Evolutionary conservation across 2,113 vertebrate genomes (phyloP).

Genomic region (Coptodon bakossiorum): DNA sequence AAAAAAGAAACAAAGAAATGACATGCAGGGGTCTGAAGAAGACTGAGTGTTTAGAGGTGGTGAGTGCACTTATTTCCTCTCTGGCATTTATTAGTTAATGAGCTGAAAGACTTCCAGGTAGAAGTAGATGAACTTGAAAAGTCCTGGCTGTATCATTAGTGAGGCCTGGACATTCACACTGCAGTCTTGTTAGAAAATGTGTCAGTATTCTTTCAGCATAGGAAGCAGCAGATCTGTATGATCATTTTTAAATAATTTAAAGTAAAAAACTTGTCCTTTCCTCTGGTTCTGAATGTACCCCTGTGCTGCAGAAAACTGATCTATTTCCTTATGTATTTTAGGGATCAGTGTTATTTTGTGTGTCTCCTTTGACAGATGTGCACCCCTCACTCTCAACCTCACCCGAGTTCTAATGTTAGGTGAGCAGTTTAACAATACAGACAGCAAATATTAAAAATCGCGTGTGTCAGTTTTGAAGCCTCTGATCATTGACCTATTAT

Average conservation of each 20-base stretch:
- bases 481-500: neutral
- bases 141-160: neutral
- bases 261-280: neutral
- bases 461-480: neutral
- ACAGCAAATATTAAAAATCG: neutral
- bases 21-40: neutral
- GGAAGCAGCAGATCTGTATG: neutral
- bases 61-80: slow-evolving; percentile 2
- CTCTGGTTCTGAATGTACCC: neutral
- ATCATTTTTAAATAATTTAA: neutral
- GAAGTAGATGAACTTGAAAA: neutral
- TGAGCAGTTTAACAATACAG: neutral
- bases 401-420: neutral
- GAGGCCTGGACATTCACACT: neutral
- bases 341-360: neutral
- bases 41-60: neutral
- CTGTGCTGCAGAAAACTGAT: neutral
- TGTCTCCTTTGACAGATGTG: neutral
- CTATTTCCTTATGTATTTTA: neutral
- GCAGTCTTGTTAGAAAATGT: neutral
- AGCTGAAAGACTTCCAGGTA: neutral
- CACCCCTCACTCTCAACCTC: neutral
- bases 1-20: neutral
- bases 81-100: neutral
- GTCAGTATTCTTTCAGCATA: neutral